Evolutionary conservation across 2,888 invertebrate genomes (phyloP), one percentile per base, ranked within the genome.

Genomic region (Rhingia campestris): DNA sequence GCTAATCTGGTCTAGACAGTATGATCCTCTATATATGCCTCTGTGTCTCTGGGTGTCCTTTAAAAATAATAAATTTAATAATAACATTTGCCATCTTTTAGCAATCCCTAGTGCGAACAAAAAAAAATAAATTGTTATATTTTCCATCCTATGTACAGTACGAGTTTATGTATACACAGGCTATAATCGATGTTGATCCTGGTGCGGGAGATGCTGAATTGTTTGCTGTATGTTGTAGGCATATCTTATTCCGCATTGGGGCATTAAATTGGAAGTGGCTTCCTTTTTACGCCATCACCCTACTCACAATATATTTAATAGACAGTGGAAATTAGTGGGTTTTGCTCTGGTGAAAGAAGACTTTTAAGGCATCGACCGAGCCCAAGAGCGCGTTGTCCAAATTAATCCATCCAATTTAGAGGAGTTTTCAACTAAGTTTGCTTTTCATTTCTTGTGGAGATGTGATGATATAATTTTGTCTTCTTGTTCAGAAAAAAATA

Each of bases 191-290:
- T 22, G 22, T 22, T 22, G 22, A 22, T 22, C 22, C 22, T 22
- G 22, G 22, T 22, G 1, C 2, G 22, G 33, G 9, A 43, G 54
- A 12, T 54, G 43, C 22, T 53, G 3, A 9, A 53, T 7, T 32
- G 6, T 2, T 7, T 32, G 32, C 10, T 35, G 45, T 39, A 22
- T 43, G 9, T 22, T 22, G 22, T 22, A 22, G 22, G 22, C 22
- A 22, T 2, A 22, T 51, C 66, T 43, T 56, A 32, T 37, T 66
- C 64, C 66, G 64, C 66, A 66, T 41, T 35, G 51, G 51, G 39
- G 66, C 74, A 59, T 75, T 67, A 75, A 75, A 81, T 70, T 81
- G 69, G 45, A 70, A 64, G 75, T 75, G 70, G 81, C 47, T 81
- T 69, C 69, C 70, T 70, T 76, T 66, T 64, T 51, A 59, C 56